phyloP scores from a whole-genome alignment of 2,113 vertebrate species.

The Myiagra hebetior region DNA sequence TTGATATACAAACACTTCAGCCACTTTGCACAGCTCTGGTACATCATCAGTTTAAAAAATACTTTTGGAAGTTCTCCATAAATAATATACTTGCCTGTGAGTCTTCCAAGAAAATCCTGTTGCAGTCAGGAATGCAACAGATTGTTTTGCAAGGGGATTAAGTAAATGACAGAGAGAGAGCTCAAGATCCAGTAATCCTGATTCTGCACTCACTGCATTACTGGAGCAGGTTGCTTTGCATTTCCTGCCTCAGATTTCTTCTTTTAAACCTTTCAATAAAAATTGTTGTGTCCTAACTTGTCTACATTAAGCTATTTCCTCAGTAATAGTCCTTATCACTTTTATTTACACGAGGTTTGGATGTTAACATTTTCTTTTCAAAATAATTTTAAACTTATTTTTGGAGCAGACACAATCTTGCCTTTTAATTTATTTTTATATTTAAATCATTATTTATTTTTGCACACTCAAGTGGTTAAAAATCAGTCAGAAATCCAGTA shows the following conservation, averaged over 20 bases:
- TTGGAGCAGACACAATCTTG: background rate
- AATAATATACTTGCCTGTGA: background rate
- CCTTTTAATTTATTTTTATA: too few relatives aligned
- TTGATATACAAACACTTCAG: background rate
- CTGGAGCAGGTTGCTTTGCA: background rate
- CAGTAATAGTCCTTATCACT: background rate
- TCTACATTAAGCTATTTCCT: background rate
- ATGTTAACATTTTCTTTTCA: background rate
- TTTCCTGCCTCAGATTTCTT: background rate
- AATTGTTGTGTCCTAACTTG: background rate
- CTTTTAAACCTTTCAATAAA: background rate
- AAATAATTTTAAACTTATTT: background rate
- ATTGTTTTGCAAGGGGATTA: background rate
- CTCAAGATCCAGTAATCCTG: background rate
- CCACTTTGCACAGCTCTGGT: background rate
- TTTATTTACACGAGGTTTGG: background rate
- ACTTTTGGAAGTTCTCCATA: background rate
- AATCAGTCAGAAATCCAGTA: background rate
- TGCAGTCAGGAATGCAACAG: background rate
- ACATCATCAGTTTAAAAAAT: background rate
- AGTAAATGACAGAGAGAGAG: background rate
- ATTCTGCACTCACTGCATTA: background rate
- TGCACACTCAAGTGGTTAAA: background rate
- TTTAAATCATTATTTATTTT: background rate
- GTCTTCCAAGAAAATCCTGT: background rate